Conservation (phyloP, 2,797 vertebrate species). For the Botia kubotai region DNA sequence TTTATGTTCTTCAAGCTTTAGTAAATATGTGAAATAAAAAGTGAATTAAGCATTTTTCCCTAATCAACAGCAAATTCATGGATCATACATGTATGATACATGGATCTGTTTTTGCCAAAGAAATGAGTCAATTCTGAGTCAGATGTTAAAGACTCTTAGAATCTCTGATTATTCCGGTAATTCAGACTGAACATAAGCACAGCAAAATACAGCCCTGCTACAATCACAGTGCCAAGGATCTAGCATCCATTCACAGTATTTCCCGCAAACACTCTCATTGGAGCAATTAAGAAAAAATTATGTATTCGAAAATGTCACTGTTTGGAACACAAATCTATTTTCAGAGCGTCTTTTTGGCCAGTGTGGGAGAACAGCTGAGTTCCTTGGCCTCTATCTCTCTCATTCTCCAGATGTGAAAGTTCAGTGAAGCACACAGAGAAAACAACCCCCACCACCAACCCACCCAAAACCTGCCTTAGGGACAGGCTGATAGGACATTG, state of each 20-base stretch:
- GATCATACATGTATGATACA: no score
- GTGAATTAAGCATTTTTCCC: no score
- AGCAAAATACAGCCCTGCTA: neutral
- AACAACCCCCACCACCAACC: conserved; percentile 61
- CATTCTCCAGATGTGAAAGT: conserved; percentile 80
- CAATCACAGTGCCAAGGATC: conserved; percentile 4
- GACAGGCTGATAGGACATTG: conserved; percentile 37
- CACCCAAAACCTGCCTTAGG: conserved; percentile 30
- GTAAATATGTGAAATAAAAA: no score
- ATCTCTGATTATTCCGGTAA: neutral
- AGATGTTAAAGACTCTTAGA: neutral
- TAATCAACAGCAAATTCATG: no score
- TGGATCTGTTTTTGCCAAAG: neutral
- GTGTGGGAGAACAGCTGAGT: conserved; percentile 84
- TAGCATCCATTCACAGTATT: conserved; percentile 34
- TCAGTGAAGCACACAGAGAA: conserved; percentile 73
- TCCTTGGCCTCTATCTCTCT: conserved; percentile 69
- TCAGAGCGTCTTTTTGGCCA: conserved; percentile 59
- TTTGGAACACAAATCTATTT: conserved; percentile 75
- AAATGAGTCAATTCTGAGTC: neutral
- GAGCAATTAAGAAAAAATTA: conserved; percentile 54
- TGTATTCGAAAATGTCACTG: conserved; percentile 57
- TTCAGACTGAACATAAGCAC: neutral
- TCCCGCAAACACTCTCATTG: conserved; percentile 45
- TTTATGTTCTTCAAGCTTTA: no score